Conservation (phyloP, 2,797 vertebrate species). For the Rhynchotus rufescens region DNA sequence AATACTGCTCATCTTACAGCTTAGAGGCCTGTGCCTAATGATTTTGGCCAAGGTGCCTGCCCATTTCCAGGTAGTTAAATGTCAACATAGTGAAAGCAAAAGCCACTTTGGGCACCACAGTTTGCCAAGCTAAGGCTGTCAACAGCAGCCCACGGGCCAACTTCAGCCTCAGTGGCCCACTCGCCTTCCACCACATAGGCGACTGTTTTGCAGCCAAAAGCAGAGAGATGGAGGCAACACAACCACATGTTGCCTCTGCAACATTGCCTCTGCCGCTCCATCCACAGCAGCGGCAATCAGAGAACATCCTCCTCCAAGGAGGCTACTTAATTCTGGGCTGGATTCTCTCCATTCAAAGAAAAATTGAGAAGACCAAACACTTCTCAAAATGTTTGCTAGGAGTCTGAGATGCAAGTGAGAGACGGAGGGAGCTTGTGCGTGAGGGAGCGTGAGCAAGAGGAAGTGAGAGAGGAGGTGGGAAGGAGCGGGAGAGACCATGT, state of each 20-base stretch:
- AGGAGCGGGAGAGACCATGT: background rate
- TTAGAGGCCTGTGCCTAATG: conserved; percentile 1
- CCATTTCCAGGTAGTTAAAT: conserved; percentile 49
- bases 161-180: background rate
- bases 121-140: background rate
- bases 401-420: background rate
- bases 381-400: background rate
- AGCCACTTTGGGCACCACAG: background rate
- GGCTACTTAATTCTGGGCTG: background rate
- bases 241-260: background rate
- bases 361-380: background rate
- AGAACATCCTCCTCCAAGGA: background rate
- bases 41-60: conserved; percentile 18
- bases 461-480: background rate
- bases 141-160: background rate
- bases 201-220: background rate
- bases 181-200: background rate
- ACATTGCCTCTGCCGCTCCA: no score
- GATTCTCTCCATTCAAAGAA: background rate
- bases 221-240: background rate
- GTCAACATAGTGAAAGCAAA: background rate
- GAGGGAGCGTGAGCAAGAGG: background rate
- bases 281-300: background rate
- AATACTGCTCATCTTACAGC: conserved; percentile 17
- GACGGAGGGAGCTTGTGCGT: background rate